Evolutionary conservation across 1,140 invertebrate genomes (phyloP).

Genomic region (Drosophila nigrodunni): DNA sequence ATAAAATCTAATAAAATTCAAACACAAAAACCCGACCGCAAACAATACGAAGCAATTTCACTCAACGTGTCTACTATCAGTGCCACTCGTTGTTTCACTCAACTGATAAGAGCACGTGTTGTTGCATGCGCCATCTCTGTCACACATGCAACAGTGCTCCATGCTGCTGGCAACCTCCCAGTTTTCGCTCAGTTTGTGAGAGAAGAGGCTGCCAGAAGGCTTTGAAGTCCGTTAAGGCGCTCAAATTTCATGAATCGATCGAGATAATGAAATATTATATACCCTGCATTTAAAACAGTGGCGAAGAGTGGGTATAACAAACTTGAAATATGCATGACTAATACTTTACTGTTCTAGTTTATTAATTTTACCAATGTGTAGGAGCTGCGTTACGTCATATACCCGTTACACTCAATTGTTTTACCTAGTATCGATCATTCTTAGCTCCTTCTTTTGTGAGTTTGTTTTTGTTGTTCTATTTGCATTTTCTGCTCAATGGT

Average conservation of each 20-base stretch:
- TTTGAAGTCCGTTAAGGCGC: no score
- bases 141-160: constrained; percentile 18
- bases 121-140: constrained; percentile 60
- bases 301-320: no score
- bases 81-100: constrained; percentile 24
- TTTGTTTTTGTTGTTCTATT: constrained; percentile 20
- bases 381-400: not conserved
- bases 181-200: constrained; percentile 3
- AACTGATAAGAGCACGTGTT: constrained; percentile 82
- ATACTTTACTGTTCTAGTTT: not conserved
- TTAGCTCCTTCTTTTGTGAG: not conserved
- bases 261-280: not conserved
- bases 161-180: constrained; percentile 3
- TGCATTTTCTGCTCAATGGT: constrained; percentile 2
- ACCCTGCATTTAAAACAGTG: not conserved
- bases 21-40: not conserved
- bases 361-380: not conserved
- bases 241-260: not conserved
- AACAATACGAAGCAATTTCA: constrained; percentile 7
- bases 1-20: constrained; percentile 38
- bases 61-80: constrained; percentile 41
- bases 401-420: not conserved
- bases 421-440: constrained; percentile 10
- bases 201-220: not conserved
- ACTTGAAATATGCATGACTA: not conserved